Percentiles rank a stretch among this genome's conserved stretches.
Evolutionary conservation across 2,888 invertebrate species (phyloP).

Genomic region (Lepeophtheirus nordmannii): DNA sequence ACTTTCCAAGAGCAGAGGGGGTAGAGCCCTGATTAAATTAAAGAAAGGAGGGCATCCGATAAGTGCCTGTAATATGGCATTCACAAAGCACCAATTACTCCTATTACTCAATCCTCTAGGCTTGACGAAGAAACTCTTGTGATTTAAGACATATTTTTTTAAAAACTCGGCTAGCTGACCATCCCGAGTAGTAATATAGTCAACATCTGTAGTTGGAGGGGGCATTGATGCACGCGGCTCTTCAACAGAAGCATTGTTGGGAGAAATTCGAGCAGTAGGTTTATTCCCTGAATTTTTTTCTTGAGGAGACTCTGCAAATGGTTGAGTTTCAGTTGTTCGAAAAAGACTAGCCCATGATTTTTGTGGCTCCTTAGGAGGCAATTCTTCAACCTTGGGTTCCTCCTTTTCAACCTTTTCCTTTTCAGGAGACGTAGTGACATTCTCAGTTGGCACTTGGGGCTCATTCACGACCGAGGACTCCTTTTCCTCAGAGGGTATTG

Average conservation of each 20-base stretch:
- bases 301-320: conserved; percentile 16
- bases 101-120: conserved; percentile 82
- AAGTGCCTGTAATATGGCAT: conserved; percentile 81
- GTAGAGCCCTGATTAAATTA: conserved; percentile 65
- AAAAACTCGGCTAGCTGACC: conserved; percentile 48
- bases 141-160: conserved; percentile 56
- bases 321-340: background rate
- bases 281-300: conserved; percentile 28
- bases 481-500: background rate
- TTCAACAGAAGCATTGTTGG: conserved; percentile 25
- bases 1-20: conserved; percentile 32
- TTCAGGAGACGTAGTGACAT: background rate
- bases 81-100: conserved; percentile 91
- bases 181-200: background rate
- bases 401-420: background rate
- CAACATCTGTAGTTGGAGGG: background rate
- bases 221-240: background rate
- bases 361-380: conserved; percentile 24
- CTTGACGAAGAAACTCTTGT: conserved; percentile 57
- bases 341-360: conserved; percentile 36
- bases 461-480: background rate
- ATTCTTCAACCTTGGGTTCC: background rate
- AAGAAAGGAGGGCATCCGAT: conserved; percentile 89
- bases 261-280: conserved; percentile 32
- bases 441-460: background rate